A percentile compares a stretch with the other conserved stretches of the same genome.
Evolutionary conservation across 1,140 invertebrate species (phyloP).

Genomic region (Onthophagus taurus): DNA sequence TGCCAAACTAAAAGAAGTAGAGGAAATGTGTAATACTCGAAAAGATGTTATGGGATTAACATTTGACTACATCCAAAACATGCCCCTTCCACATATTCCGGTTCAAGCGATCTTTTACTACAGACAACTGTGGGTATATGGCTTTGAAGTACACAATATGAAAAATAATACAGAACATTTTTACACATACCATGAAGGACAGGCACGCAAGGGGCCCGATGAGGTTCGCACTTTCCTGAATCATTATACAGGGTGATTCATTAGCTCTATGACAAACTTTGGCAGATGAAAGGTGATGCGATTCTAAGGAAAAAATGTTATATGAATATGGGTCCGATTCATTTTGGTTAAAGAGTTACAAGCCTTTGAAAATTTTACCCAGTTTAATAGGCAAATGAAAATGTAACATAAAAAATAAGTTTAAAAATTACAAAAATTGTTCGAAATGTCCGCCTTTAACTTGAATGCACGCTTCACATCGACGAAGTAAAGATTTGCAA

Average conservation of each 20-base stretch:
- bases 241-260: slow-evolving; percentile 12
- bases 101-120: slow-evolving; percentile 22
- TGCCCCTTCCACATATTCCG: slow-evolving; percentile 17
- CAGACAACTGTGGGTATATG: slow-evolving; percentile 29
- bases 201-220: slow-evolving; percentile 20
- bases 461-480: too few species aligned
- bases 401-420: too few species aligned
- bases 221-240: slow-evolving; percentile 23
- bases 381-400: too few species aligned
- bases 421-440: too few species aligned
- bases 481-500: too few species aligned
- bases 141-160: slow-evolving; percentile 29
- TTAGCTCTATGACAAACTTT: too few species aligned
- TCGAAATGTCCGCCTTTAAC: too few species aligned
- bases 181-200: slow-evolving; percentile 25
- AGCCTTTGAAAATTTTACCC: too few species aligned
- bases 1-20: slow-evolving; percentile 22
- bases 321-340: too few species aligned
- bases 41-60: slow-evolving; percentile 18
- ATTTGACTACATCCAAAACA: slow-evolving; percentile 34
- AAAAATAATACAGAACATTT: slow-evolving; percentile 18
- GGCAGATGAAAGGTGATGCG: too few species aligned
- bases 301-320: too few species aligned
- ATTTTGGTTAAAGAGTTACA: slow-evolving; percentile 4
- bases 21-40: too few species aligned